A percentile compares a stretch with the other conserved stretches of the same genome.
These are phyloP conservation scores for Griposia aprilina DNA, from an alignment of 2,888 invertebrate species.

Conservation along the genomic window DNA sequence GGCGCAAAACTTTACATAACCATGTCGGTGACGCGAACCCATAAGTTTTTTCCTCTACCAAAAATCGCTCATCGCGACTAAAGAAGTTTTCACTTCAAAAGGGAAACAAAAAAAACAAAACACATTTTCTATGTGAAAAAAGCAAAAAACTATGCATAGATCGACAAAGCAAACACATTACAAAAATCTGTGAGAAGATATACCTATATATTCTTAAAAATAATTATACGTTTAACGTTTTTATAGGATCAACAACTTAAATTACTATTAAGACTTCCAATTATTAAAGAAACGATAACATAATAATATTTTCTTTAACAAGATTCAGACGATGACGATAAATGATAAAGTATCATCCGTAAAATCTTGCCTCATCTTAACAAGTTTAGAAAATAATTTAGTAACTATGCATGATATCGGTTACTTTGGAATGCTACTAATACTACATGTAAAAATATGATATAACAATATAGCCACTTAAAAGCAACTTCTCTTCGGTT, in stretches of 20 bases:
- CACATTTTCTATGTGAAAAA: neutral
- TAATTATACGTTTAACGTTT: constrained; percentile 35
- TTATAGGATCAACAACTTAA: constrained; percentile 38
- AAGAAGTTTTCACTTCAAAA: no score
- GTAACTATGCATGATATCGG: constrained; percentile 16
- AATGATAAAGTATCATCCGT: neutral
- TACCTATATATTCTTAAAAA: constrained; percentile 20
- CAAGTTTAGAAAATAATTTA: constrained; percentile 24
- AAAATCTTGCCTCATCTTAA: constrained; percentile 12
- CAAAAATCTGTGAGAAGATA: neutral
- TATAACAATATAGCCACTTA: constrained; percentile 33
- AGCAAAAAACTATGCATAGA: neutral
- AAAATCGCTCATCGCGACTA: no score
- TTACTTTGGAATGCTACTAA: constrained; percentile 60
- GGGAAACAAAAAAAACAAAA: no score
- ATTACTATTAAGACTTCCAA: constrained; percentile 36
- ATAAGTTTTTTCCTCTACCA: no score
- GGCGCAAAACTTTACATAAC: no score
- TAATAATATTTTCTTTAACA: constrained; percentile 6
- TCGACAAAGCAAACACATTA: no score
- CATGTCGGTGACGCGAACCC: no score
- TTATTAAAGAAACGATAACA: constrained; percentile 26
- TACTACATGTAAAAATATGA: constrained; percentile 19
- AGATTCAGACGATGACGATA: constrained; percentile 12
- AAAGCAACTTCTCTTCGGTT: constrained; percentile 48